These are phyloP conservation scores for Epinotia bilunana DNA, from an alignment of 2,888 invertebrate genomes.

Conservation along the genomic window DNA sequence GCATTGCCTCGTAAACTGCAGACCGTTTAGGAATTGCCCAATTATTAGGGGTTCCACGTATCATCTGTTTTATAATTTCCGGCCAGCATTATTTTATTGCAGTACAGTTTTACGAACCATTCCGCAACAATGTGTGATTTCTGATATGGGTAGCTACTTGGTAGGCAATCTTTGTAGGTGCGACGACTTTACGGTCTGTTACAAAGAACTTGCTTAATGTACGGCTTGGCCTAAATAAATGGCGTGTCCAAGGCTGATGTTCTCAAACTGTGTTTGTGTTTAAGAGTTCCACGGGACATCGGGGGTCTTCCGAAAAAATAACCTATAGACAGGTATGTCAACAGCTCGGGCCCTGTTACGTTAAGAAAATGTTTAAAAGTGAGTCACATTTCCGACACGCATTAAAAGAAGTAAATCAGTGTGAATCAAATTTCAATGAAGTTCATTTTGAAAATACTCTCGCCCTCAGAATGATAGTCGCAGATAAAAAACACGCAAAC, in stretches of 20 bases:
- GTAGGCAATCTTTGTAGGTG: conserved; percentile 5
- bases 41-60: conserved; percentile 42
- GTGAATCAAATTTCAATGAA: too few relatives aligned
- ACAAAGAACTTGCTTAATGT: conserved; percentile 6
- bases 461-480: too few relatives aligned
- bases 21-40: conserved; percentile 31
- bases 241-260: background rate
- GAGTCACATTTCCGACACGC: too few relatives aligned
- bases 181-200: conserved; percentile 11
- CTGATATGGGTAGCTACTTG: conserved; percentile 17
- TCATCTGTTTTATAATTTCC: conserved; percentile 44
- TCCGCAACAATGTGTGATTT: conserved; percentile 38
- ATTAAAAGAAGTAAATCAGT: too few relatives aligned
- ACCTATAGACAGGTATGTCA: background rate
- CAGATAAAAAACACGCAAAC: too few relatives aligned
- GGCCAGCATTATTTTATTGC: conserved; percentile 28
- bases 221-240: conserved; percentile 24
- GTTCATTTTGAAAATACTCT: too few relatives aligned
- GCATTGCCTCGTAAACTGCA: conserved; percentile 30
- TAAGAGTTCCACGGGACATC: background rate
- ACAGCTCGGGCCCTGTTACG: background rate
- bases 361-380: too few relatives aligned
- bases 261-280: background rate
- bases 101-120: conserved; percentile 35
- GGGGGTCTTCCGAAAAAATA: background rate